Evolutionary conservation across 2,797 vertebrate species (phyloP).

Genomic region (Chelon labrosus): DNA sequence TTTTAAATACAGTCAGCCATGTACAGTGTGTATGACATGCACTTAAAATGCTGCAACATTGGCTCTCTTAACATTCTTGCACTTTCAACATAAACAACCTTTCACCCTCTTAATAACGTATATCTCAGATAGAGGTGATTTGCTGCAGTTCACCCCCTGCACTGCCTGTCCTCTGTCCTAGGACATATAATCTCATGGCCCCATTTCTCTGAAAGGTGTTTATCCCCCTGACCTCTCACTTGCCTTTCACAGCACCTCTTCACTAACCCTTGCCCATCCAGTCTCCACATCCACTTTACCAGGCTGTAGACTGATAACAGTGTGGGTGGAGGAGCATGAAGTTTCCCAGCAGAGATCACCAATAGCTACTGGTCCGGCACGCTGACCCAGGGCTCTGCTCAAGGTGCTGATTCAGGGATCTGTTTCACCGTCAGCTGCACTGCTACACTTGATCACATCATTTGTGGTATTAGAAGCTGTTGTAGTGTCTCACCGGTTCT

Average conservation of each 20-base stretch:
- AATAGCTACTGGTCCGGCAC: conserved; percentile 39
- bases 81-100: conserved; percentile 52
- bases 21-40: neutral
- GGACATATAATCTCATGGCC: conserved; percentile 84
- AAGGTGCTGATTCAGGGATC: conserved; percentile 74
- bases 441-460: conserved; percentile 50
- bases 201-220: conserved; percentile 80
- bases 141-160: conserved; percentile 61
- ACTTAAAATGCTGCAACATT: conserved; percentile 20
- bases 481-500: conserved; percentile 36
- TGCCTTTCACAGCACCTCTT: conserved; percentile 62
- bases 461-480: conserved; percentile 51
- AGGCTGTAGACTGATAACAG: conserved; percentile 31
- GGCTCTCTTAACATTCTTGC: conserved; percentile 33
- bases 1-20: conserved; percentile 2
- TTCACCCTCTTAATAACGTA: conserved; percentile 56
- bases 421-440: conserved; percentile 60
- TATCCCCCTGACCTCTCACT: conserved; percentile 79
- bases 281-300: conserved; percentile 23
- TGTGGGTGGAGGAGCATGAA: conserved; percentile 26
- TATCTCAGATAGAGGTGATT: conserved; percentile 69
- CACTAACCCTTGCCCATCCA: conserved; percentile 44
- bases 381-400: conserved; percentile 36
- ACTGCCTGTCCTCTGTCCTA: conserved; percentile 69
- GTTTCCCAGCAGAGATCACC: conserved; percentile 37